A percentile compares a stretch with the other conserved stretches of the same genome.
These are phyloP conservation scores for Channa argus DNA, from an alignment of 2,113 vertebrate species.

Conservation along the genomic window DNA sequence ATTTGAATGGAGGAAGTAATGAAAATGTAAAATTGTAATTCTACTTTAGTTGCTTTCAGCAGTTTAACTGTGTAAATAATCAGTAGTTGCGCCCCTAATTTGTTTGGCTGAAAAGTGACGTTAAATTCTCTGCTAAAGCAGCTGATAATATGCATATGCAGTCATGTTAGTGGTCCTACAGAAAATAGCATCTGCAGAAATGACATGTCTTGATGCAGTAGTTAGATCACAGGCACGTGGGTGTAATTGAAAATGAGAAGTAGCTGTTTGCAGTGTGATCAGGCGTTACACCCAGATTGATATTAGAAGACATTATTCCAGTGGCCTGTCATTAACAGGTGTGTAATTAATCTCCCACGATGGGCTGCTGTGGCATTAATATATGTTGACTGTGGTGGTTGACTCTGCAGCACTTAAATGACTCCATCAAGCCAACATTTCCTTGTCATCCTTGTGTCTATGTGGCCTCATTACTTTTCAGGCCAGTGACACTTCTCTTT, in stretches of 20 bases:
- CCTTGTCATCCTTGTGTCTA: constrained; percentile 76
- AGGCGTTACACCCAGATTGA: constrained; percentile 63
- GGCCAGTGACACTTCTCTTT: constrained; percentile 58
- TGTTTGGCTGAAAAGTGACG: no score
- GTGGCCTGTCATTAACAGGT: constrained; percentile 77
- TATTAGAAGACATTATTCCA: constrained; percentile 57
- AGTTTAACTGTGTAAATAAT: no score
- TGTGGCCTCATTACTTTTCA: constrained; percentile 75
- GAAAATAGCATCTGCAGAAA: constrained; percentile 47
- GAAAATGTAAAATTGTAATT: no score
- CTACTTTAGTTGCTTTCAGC: no score
- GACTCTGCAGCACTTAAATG: constrained; percentile 72
- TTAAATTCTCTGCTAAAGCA: neutral
- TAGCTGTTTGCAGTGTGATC: constrained; percentile 43
- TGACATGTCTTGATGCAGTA: constrained; percentile 22
- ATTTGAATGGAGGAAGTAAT: no score
- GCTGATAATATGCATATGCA: constrained; percentile 34
- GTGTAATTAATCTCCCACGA: constrained; percentile 80
- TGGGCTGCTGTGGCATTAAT: constrained; percentile 76
- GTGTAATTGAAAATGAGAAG: constrained; percentile 48
- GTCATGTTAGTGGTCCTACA: constrained; percentile 2
- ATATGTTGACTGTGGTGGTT: constrained; percentile 61
- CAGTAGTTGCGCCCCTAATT: no score
- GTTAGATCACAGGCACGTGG: constrained; percentile 54
- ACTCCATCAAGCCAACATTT: constrained; percentile 74